A percentile compares a stretch with the other conserved stretches of the same genome.
phyloP scores from a whole-genome alignment of 2,888 invertebrate genomes.

The Ectemnius lituratus region DNA sequence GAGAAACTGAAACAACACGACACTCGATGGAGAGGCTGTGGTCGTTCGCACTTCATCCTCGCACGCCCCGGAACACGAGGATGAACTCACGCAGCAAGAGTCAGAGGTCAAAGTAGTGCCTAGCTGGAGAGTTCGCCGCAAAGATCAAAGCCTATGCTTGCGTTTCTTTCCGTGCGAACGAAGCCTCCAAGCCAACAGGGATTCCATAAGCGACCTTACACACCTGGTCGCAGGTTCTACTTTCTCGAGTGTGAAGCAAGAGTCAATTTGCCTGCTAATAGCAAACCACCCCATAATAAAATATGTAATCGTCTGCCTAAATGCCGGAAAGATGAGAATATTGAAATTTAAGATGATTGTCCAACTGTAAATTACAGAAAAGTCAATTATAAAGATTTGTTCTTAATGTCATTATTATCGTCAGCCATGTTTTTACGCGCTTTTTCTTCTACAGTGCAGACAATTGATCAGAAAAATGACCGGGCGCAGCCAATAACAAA shows the following conservation, averaged over 20 bases:
- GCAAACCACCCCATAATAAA: background rate
- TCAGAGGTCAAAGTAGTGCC: slow-evolving; percentile 46
- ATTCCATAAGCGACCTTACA: slow-evolving; percentile 34
- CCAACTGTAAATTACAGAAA: too few species aligned
- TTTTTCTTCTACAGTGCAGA: too few species aligned
- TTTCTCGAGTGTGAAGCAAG: background rate
- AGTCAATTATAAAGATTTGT: too few species aligned
- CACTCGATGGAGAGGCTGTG: slow-evolving; percentile 34
- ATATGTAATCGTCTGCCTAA: background rate
- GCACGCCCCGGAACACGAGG: slow-evolving; percentile 24
- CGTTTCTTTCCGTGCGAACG: slow-evolving; percentile 37
- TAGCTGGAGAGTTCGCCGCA: slow-evolving; percentile 37
- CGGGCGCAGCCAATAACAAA: background rate
- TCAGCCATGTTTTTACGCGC: too few species aligned
- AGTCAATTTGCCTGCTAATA: background rate
- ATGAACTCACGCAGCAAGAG: slow-evolving; percentile 43
- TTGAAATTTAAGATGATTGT: background rate
- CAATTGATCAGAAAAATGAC: too few species aligned
- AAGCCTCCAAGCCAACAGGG: slow-evolving; percentile 22
- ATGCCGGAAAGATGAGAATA: background rate
- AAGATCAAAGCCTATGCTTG: slow-evolving; percentile 51
- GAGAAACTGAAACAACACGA: slow-evolving; percentile 44
- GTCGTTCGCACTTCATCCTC: slow-evolving; percentile 37
- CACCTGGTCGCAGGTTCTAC: slow-evolving; percentile 36
- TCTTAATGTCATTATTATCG: too few species aligned